Conservation (phyloP, 2,113 vertebrate species). For the Podarcis raffonei region DNA sequence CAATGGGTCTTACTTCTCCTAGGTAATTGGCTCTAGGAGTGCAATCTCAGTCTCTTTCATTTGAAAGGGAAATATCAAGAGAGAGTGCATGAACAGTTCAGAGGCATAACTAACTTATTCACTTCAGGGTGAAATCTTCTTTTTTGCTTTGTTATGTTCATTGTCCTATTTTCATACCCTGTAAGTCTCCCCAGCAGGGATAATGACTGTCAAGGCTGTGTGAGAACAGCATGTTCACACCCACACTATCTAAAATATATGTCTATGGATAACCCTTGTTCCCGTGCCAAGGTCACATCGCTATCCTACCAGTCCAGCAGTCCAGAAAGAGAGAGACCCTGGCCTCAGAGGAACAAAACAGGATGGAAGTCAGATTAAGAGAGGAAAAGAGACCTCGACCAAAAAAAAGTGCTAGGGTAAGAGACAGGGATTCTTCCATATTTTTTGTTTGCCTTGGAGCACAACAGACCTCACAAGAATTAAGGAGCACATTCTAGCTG, state of each 20-base stretch:
- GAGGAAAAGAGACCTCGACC: background rate
- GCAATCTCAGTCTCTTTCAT: background rate
- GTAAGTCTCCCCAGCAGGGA: background rate
- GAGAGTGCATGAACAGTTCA: background rate
- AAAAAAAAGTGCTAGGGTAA: background rate
- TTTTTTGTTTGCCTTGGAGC: background rate
- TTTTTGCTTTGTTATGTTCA: background rate
- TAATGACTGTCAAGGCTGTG: background rate
- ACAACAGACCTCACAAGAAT: background rate
- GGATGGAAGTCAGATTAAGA: background rate
- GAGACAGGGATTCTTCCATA: background rate
- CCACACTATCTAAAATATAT: background rate
- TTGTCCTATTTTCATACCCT: background rate
- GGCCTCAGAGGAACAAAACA: background rate
- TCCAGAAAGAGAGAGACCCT: background rate
- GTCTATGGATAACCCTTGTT: background rate
- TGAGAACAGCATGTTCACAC: background rate
- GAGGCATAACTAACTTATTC: background rate
- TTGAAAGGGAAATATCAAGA: background rate
- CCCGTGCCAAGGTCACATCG: background rate
- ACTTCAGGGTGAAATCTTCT: background rate
- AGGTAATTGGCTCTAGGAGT: background rate
- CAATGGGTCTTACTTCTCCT: background rate
- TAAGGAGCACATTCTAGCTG: background rate
- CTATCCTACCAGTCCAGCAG: background rate